These are phyloP conservation scores for Hetaerina titia DNA, from an alignment of 2,888 invertebrate species.

Conservation along the genomic window DNA sequence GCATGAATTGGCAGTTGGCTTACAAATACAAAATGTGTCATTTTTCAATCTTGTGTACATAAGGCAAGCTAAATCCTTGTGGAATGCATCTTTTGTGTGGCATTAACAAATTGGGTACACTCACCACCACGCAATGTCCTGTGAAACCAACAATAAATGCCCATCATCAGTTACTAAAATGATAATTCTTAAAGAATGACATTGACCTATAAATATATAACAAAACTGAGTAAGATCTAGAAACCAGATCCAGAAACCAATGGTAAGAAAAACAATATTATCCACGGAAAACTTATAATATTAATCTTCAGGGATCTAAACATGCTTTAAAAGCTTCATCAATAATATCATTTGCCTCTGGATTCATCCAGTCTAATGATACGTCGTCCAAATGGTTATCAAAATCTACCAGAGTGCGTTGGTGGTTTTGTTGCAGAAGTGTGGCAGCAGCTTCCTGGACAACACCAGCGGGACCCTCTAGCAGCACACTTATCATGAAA, in stretches of 20 bases:
- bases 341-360: slow-evolving; percentile 82
- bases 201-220: background rate
- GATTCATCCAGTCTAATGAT: slow-evolving; percentile 93
- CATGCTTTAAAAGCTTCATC: slow-evolving; percentile 74
- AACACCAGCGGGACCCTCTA: slow-evolving; percentile 72
- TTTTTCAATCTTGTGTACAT: no score
- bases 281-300: background rate
- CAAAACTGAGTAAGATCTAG: background rate
- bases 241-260: background rate
- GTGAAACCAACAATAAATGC: background rate
- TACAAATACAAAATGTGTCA: no score
- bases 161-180: background rate
- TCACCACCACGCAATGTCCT: background rate
- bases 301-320: slow-evolving; percentile 9
- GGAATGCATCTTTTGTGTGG: background rate
- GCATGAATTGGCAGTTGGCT: no score
- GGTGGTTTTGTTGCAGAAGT: slow-evolving; percentile 85
- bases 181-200: background rate
- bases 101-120: background rate
- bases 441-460: slow-evolving; percentile 84
- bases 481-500: background rate
- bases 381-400: slow-evolving; percentile 98
- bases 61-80: background rate
- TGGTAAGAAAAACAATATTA: background rate
- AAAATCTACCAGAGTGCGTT: slow-evolving; percentile 89